Base-by-base conservation (phyloP, 2,888 invertebrate species). In the Mesopsocus fuscifrons region DNA sequence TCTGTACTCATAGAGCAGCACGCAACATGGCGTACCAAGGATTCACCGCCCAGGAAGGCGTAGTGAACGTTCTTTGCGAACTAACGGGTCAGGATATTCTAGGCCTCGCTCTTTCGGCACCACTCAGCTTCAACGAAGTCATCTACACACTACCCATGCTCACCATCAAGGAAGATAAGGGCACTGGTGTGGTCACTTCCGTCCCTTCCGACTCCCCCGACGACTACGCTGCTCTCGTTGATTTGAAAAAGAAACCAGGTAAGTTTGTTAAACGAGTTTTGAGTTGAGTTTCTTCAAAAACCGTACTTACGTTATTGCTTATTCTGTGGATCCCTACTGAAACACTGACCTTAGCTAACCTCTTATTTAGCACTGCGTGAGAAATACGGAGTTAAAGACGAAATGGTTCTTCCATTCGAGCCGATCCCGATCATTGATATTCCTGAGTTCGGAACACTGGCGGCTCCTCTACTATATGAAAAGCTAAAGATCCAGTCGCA, bases 161-260 rank as follows among this genome's bases (percentile, higher is more conserved):
- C 42, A 94, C 91, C 1, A 91, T 99, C 53, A 94, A 91, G 58
- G 88, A 91, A 57, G 91, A 94, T 54, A 98, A 98, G 63, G 97
- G 97, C 13, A 98, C 98, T 1, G 98, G 97, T 2, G 75, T 98
- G 26, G 98, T 99, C 0, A 92, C 94, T 0, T 92, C 92, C 51
- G 98, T 98, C 1, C 97, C 95, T 0, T 97, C 97, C 0, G 98
- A 98, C 65, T 85, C 98, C 0, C 97, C 98, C 0, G 98, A 99
- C 60, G 98, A 98, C 63, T 97, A 83, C 61, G 95, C 95, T 0
- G 97, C 97, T 4, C 67, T 98, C 3, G 68, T 79, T 8, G 98
- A 99, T 63, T 65, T 98, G 46, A 89, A 95, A 59, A 95, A 94
- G 59, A 98, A 98, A 59, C 75, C 45, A 8, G 34, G 34, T 13